Evolutionary conservation across 92 coral and sea anemone genomes (phyloP).

Genomic region (Blastomussa wellsi): DNA sequence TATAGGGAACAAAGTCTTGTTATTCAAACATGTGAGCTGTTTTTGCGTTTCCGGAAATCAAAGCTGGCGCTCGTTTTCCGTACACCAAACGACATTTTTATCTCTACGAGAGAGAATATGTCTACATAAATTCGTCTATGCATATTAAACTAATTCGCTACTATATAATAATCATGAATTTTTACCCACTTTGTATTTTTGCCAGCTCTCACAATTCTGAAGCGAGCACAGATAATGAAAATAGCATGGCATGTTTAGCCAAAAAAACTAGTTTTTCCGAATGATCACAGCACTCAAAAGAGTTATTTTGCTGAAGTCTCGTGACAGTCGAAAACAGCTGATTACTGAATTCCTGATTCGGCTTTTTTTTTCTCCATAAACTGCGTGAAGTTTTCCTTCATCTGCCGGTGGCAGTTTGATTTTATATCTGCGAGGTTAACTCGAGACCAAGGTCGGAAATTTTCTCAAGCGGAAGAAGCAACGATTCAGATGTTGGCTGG

Average conservation of each 20-base stretch:
- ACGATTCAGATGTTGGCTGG: not conserved
- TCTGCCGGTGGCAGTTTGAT: not conserved
- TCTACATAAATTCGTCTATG: too few relatives aligned
- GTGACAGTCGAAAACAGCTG: not conserved
- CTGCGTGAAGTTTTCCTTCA: not conserved
- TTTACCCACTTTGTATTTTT: too few relatives aligned
- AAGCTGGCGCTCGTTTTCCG: too few relatives aligned
- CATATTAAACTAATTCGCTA: too few relatives aligned
- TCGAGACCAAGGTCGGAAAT: not conserved
- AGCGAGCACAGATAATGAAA: too few relatives aligned
- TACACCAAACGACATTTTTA: too few relatives aligned
- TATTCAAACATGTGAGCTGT: too few relatives aligned
- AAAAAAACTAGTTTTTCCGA: not conserved
- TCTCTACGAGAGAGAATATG: too few relatives aligned
- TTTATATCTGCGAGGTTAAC: not conserved
- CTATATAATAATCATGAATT: too few relatives aligned
- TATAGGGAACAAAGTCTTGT: too few relatives aligned
- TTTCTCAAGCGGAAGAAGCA: not conserved
- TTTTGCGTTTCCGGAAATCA: too few relatives aligned
- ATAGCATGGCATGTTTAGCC: too few relatives aligned
- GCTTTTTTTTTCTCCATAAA: not conserved
- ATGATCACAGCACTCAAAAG: not conserved
- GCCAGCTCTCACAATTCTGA: not conserved
- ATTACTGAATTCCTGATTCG: not conserved
- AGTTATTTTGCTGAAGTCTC: not conserved